These are phyloP conservation scores for Procapra przewalskii DNA, from an alignment of 2,113 vertebrate genomes.

Conservation along the genomic window DNA sequence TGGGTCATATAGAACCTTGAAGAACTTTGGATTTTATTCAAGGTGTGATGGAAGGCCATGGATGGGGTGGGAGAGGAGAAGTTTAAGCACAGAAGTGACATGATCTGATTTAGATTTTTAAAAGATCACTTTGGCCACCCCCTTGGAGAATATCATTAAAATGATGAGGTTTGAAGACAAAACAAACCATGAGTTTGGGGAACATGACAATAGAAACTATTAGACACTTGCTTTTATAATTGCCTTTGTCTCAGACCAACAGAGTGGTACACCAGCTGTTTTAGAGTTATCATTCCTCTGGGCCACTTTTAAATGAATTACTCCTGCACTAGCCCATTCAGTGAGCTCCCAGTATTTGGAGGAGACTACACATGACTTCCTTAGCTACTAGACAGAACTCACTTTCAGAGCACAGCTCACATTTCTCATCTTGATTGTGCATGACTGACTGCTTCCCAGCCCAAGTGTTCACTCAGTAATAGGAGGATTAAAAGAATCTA, in stretches of 20 bases:
- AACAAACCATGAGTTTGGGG: neutral
- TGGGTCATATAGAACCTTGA: neutral
- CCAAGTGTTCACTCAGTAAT: neutral
- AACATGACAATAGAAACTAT: neutral
- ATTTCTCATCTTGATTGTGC: neutral
- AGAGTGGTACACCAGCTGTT: neutral
- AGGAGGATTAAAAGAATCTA: neutral
- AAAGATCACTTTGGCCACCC: neutral
- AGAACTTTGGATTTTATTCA: conserved; percentile 4
- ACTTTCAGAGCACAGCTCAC: neutral
- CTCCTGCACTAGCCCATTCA: neutral
- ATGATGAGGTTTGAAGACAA: neutral
- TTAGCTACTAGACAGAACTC: neutral
- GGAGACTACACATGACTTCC: neutral
- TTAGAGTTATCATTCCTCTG: neutral
- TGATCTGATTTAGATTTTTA: neutral
- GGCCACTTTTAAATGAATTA: neutral
- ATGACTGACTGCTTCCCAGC: neutral
- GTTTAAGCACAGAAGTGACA: neutral
- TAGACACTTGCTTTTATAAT: neutral
- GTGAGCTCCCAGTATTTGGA: neutral
- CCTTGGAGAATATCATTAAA: conserved; percentile 12
- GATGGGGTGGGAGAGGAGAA: neutral
- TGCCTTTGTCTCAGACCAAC: neutral
- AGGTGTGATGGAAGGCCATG: neutral